Evolutionary conservation across 1,140 invertebrate genomes (phyloP).

Genomic region (Atta colombica): DNA sequence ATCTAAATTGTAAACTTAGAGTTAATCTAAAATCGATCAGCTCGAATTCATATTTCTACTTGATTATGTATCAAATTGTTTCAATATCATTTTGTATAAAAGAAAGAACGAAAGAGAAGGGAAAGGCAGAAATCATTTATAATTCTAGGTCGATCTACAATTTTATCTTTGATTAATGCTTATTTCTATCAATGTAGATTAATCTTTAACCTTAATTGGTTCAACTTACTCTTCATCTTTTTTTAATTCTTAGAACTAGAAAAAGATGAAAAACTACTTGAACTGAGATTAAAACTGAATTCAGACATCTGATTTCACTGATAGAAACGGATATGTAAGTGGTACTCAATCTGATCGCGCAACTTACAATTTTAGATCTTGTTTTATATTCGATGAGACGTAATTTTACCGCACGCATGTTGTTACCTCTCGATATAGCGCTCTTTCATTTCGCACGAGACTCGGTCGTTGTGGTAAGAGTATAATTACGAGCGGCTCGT

Average conservation of each 20-base stretch:
- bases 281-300: too few relatives aligned
- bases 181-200: too few relatives aligned
- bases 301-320: too few relatives aligned
- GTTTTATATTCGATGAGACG: not conserved
- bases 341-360: not conserved
- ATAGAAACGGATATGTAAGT: not conserved
- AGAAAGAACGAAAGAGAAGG: not conserved
- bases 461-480: not conserved
- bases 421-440: not conserved
- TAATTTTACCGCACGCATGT: not conserved
- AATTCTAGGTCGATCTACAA: too few relatives aligned
- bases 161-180: not conserved
- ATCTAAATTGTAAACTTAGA: not conserved
- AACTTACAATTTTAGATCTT: not conserved
- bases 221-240: too few relatives aligned
- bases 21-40: not conserved
- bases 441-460: conserved; percentile 10
- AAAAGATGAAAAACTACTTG: too few relatives aligned
- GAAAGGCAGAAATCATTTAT: not conserved
- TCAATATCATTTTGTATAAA: not conserved
- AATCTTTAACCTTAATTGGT: too few relatives aligned
- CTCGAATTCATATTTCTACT: not conserved
- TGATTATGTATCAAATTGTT: not conserved
- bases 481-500: conserved; percentile 8
- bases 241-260: too few relatives aligned